Evolutionary conservation across 2,113 vertebrate genomes (phyloP).

Genomic region (Onychostoma macrolepis): DNA sequence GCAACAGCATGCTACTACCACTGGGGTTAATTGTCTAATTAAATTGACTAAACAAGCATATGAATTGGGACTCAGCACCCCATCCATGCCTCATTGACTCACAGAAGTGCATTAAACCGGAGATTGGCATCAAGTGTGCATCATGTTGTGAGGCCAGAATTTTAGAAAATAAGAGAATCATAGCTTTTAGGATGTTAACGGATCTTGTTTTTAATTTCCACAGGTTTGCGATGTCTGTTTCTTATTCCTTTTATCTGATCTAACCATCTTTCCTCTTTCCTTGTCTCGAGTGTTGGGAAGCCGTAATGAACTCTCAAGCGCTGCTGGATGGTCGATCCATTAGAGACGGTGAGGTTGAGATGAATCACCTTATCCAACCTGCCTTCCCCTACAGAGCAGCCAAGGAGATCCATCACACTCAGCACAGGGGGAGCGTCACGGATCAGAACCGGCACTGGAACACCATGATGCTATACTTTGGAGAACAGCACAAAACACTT

Average conservation of each 20-base stretch:
- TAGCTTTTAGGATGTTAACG: conserved; percentile 5
- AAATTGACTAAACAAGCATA: conserved; percentile 29
- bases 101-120: neutral
- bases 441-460: conserved; percentile 63
- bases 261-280: conserved; percentile 31
- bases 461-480: neutral
- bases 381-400: conserved; percentile 77
- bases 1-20: conserved; percentile 58
- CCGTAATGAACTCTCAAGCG: conserved; percentile 77
- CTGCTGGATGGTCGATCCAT: conserved; percentile 79
- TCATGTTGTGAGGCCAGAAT: neutral
- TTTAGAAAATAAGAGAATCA: conserved; percentile 5
- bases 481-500: conserved; percentile 12
- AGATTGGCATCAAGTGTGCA: neutral
- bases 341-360: conserved; percentile 77
- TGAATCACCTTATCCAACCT: conserved; percentile 80
- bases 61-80: conserved; percentile 30
- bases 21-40: conserved; percentile 69
- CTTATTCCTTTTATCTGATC: conserved; percentile 54
- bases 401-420: conserved; percentile 78
- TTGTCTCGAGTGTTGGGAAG: conserved; percentile 54
- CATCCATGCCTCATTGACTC: conserved; percentile 18
- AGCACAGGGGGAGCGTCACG: conserved; percentile 74
- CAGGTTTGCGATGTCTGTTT: neutral
- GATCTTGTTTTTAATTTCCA: conserved; percentile 16